Evolutionary conservation across 2,797 vertebrate genomes (phyloP).

Genomic region (Rhinoraja longicauda): DNA sequence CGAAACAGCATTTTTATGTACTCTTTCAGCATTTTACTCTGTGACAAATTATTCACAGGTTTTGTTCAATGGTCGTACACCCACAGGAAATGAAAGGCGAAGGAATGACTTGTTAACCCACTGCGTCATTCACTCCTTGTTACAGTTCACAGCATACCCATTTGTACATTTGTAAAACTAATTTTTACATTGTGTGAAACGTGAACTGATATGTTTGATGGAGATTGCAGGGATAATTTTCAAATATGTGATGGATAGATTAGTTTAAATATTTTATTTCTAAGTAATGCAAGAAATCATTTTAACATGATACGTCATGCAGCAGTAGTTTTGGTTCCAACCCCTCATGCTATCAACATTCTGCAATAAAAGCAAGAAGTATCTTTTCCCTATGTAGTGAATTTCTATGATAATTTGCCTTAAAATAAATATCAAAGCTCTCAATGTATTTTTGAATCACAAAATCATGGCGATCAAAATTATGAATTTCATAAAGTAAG

Average conservation of each 20-base stretch:
- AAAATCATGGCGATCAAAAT: not conserved
- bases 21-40: not conserved
- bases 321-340: not conserved
- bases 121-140: not conserved
- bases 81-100: not conserved
- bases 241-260: not conserved
- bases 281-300: not conserved
- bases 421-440: not conserved
- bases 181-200: not conserved
- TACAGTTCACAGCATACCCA: not conserved
- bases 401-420: not conserved
- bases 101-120: not conserved
- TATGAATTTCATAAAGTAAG: not conserved
- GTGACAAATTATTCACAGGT: not conserved
- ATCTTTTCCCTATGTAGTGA: no score
- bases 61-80: not conserved
- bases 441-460: not conserved
- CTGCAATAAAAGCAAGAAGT: no score
- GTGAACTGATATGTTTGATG: not conserved
- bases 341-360: not conserved
- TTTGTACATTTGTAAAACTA: constrained; percentile 15
- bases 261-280: not conserved
- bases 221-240: not conserved
- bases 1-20: not conserved
- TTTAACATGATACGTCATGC: not conserved